A percentile compares a stretch with the other conserved stretches of the same genome.
Evolutionary conservation across 2,797 vertebrate species (phyloP).

Genomic region (Mus spretus): DNA sequence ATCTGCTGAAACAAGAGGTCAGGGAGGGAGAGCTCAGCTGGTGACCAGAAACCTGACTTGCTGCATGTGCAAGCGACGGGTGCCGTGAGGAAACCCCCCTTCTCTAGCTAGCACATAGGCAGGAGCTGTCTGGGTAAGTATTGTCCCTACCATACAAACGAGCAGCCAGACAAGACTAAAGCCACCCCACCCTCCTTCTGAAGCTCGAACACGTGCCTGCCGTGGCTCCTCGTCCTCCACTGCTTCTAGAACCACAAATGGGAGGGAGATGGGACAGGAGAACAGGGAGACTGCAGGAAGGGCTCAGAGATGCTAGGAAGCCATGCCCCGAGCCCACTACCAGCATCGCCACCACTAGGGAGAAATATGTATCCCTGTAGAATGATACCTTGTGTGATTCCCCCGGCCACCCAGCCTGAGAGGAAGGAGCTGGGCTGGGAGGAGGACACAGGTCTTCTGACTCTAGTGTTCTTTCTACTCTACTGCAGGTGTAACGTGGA

Average conservation of each 20-base stretch:
- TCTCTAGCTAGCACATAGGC: not conserved
- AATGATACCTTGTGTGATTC: not conserved
- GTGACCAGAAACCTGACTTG: not conserved
- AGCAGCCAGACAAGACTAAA: not conserved
- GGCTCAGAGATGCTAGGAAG: not conserved
- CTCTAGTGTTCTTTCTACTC: slow-evolving; percentile 83
- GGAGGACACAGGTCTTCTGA: slow-evolving; percentile 78
- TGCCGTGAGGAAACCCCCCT: not conserved
- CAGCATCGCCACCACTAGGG: not conserved
- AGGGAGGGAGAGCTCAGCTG: not conserved
- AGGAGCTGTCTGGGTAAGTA: slow-evolving; percentile 64
- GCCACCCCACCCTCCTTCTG: not conserved
- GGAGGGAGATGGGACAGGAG: not conserved
- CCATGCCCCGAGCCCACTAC: not conserved
- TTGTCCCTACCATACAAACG: not conserved
- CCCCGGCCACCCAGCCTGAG: not conserved
- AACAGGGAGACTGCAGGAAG: not conserved
- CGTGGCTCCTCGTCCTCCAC: not conserved
- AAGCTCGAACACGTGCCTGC: not conserved
- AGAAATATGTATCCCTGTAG: not conserved
- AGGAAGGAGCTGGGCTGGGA: slow-evolving; percentile 41
- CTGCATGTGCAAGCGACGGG: not conserved
- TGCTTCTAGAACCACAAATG: not conserved
- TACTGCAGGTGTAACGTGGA: slow-evolving; percentile 84
- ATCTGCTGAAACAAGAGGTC: not conserved